A percentile compares a stretch with the other conserved stretches of the same genome.
Conservation (phyloP, 1,140 invertebrate genomes). For the Tyrophagus putrescentiae region DNA sequence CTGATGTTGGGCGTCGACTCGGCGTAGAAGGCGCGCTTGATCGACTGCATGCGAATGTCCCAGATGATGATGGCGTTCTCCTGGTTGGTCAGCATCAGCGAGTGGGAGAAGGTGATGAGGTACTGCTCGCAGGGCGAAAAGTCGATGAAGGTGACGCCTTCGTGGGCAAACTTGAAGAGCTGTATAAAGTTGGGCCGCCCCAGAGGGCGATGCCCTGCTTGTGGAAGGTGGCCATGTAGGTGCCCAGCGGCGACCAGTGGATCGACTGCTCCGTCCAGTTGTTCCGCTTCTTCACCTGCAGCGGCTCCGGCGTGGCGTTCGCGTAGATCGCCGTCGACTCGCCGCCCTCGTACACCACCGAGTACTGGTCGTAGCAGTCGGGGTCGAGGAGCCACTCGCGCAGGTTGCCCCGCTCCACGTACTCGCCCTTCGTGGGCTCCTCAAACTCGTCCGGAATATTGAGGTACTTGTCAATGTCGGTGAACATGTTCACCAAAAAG, state of each 20-base stretch:
- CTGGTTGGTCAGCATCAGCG: constrained; percentile 31
- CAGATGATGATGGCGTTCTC: constrained; percentile 63
- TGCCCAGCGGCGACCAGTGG: constrained; percentile 43
- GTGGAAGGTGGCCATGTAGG: constrained; percentile 90
- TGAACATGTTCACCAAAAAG: constrained; percentile 86
- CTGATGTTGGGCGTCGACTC: constrained; percentile 45
- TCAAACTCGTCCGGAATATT: constrained; percentile 84
- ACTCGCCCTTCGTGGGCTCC: constrained; percentile 66
- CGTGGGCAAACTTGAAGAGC: constrained; percentile 77
- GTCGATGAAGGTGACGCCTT: constrained; percentile 82
- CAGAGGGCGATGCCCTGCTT: constrained; percentile 85
- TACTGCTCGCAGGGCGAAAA: constrained; percentile 97
- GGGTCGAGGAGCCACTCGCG: constrained; percentile 79
- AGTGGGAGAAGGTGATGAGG: constrained; percentile 72
- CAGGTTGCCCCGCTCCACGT: constrained; percentile 62
- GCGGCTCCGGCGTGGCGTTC: constrained; percentile 74
- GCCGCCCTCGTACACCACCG: constrained; percentile 62
- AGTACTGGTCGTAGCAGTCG: constrained; percentile 88
- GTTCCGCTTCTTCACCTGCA: constrained; percentile 58
- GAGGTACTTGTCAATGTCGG: constrained; percentile 88
- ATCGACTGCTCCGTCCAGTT: constrained; percentile 23
- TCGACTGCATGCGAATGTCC: constrained; percentile 78
- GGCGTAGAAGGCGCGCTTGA: constrained; percentile 74
- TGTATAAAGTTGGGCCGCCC: constrained; percentile 87
- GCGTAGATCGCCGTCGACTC: constrained; percentile 72